Conservation (phyloP, 2,113 vertebrate genomes). For the Nothocercus nigrocapillus region DNA sequence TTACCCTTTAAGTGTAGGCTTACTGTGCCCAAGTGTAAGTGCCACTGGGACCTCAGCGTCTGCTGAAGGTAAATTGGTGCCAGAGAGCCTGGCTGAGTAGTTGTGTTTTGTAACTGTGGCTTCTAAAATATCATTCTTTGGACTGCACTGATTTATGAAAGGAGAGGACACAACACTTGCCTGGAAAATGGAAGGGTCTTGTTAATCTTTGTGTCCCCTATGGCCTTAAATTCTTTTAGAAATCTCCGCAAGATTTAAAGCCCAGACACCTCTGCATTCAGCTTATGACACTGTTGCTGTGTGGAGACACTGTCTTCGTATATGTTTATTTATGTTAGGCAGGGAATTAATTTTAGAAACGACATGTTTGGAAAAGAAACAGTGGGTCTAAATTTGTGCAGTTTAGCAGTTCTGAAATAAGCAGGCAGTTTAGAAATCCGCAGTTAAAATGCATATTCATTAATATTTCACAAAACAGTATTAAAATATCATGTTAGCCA, state of each 20-base stretch:
- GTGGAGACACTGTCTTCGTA: background rate
- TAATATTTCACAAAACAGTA: background rate
- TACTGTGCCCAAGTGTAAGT: fast-evolving
- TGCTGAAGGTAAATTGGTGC: background rate
- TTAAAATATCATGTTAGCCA: background rate
- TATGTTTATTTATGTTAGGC: background rate
- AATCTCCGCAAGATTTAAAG: background rate
- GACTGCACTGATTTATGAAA: background rate
- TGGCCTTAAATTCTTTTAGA: background rate
- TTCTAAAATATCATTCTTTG: background rate
- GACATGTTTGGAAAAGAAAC: background rate
- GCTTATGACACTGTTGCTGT: background rate
- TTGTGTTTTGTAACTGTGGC: background rate
- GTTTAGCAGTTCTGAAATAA: background rate
- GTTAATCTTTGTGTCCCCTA: background rate
- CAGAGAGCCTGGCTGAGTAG: background rate
- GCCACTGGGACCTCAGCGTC: background rate
- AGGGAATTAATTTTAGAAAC: background rate
- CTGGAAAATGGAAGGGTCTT: background rate
- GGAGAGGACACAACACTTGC: background rate
- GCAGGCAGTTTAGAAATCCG: background rate
- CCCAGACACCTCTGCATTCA: background rate
- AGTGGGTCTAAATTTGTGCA: background rate
- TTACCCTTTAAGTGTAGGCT: background rate
- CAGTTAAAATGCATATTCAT: background rate